Evolutionary conservation across 2,888 invertebrate genomes (phyloP).

Genomic region (Smittia sp.): DNA sequence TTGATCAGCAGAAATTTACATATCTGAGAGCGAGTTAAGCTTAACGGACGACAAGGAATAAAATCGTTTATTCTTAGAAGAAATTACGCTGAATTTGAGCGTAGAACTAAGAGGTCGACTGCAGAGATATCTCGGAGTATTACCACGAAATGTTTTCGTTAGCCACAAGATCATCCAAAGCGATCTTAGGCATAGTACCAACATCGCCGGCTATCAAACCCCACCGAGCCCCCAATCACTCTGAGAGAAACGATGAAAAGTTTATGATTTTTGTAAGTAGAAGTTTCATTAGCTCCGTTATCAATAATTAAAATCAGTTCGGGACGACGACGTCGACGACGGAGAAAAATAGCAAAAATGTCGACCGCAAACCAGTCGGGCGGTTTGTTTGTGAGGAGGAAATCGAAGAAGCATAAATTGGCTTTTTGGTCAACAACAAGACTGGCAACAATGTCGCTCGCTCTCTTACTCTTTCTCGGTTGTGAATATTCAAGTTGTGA

Average conservation of each 20-base stretch:
- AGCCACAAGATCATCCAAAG: no score
- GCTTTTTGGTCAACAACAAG: constrained; percentile 32
- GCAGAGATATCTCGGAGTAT: no score
- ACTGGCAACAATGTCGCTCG: constrained; percentile 28
- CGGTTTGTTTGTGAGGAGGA: constrained; percentile 32
- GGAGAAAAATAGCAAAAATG: constrained; percentile 25
- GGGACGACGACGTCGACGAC: background rate
- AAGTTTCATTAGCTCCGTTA: constrained; percentile 30
- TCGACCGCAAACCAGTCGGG: constrained; percentile 36
- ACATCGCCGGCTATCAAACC: no score
- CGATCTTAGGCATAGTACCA: no score
- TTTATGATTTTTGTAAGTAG: constrained; percentile 18
- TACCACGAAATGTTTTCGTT: no score
- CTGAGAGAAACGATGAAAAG: constrained; percentile 20
- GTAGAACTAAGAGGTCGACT: no score
- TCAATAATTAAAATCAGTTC: constrained; percentile 38
- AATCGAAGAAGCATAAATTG: constrained; percentile 28
- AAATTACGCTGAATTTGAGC: background rate
- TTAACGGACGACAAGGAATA: constrained; percentile 7
- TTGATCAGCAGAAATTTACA: constrained; percentile 36
- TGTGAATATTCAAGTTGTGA: background rate
- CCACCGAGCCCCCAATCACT: no score
- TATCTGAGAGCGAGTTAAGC: background rate
- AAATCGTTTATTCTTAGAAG: background rate
- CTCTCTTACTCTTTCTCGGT: background rate